Evolutionary conservation across 2,888 invertebrate species (phyloP).

Genomic region (Thecophora atra): DNA sequence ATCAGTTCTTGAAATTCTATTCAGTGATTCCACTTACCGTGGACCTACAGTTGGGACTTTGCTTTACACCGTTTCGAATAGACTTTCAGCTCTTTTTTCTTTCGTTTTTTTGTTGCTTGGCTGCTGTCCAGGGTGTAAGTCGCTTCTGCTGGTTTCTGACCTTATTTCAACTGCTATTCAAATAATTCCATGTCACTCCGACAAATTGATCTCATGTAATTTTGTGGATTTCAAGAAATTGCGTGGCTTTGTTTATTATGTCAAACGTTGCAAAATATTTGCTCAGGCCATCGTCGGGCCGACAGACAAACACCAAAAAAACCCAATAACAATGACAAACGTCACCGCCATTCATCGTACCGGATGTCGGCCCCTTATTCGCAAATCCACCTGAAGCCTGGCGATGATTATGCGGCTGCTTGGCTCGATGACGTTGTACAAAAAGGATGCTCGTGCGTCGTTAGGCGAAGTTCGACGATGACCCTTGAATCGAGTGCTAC

Average conservation of each 20-base stretch:
- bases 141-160: background rate
- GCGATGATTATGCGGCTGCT: background rate
- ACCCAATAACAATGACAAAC: slow-evolving; percentile 4
- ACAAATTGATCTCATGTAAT: slow-evolving; percentile 29
- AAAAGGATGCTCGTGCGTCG: background rate
- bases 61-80: too few relatives aligned
- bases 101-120: background rate
- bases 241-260: background rate
- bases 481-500: too few relatives aligned
- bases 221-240: slow-evolving; percentile 17
- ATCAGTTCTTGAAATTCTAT: too few relatives aligned
- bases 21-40: too few relatives aligned
- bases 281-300: background rate
- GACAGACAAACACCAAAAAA: background rate
- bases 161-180: background rate
- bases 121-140: background rate
- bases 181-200: slow-evolving; percentile 15
- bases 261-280: slow-evolving; percentile 5
- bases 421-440: background rate
- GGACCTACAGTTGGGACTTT: too few relatives aligned
- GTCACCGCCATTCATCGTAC: background rate
- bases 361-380: too few relatives aligned
- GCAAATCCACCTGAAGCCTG: background rate
- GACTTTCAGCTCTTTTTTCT: background rate
- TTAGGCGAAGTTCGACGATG: too few relatives aligned